phyloP scores from a whole-genome alignment of 2,888 invertebrate genomes.

The Ophion costatus region DNA sequence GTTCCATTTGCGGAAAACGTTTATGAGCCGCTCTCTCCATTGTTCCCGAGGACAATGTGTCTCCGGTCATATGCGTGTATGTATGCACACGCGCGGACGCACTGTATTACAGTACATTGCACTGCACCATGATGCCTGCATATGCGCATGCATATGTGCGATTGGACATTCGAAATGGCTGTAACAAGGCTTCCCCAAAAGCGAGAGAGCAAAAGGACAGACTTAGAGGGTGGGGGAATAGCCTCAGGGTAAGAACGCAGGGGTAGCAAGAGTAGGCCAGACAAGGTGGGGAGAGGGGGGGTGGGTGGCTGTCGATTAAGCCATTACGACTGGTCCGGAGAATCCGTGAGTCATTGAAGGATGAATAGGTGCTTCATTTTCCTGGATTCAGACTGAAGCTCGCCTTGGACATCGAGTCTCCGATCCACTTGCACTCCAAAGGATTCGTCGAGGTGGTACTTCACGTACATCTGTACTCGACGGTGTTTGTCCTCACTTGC shows the following conservation, averaged over 20 bases:
- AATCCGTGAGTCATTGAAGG: too few species aligned
- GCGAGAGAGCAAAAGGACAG: background rate
- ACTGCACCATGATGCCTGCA: background rate
- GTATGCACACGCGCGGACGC: background rate
- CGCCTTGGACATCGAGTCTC: too few species aligned
- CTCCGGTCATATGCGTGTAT: constrained; percentile 43
- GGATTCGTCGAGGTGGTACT: too few species aligned
- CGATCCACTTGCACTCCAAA: too few species aligned
- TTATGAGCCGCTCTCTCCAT: constrained; percentile 60
- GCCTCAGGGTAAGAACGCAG: background rate
- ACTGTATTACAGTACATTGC: constrained; percentile 11
- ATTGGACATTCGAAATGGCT: constrained; percentile 13
- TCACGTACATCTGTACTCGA: too few species aligned
- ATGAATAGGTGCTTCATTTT: too few species aligned
- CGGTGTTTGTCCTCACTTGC: too few species aligned
- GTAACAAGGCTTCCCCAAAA: too few species aligned
- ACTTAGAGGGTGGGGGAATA: too few species aligned
- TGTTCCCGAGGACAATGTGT: constrained; percentile 68
- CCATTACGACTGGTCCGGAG: background rate
- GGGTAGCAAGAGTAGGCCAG: background rate
- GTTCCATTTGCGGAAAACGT: constrained; percentile 67
- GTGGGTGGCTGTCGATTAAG: background rate
- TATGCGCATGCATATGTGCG: background rate
- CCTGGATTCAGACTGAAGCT: too few species aligned
- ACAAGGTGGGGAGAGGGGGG: background rate